phyloP scores from a whole-genome alignment of 2,888 invertebrate genomes.

The Drosophila robusta region DNA sequence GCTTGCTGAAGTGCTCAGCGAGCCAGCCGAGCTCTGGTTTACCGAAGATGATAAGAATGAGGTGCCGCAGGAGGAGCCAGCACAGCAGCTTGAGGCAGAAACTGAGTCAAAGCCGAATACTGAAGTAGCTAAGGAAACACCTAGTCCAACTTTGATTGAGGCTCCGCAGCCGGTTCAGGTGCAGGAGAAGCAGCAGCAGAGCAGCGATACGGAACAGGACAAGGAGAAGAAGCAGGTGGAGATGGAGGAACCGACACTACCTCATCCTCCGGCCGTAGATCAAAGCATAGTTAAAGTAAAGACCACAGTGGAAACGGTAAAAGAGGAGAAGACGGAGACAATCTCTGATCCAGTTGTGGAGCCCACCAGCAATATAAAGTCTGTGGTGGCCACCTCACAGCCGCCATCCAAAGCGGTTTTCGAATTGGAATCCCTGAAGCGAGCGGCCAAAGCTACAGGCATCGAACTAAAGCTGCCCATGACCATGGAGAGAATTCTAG shows the following conservation, averaged over 20 bases:
- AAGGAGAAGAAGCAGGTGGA: neutral
- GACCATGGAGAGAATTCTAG: slow-evolving; percentile 8
- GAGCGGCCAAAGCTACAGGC: slow-evolving; percentile 9
- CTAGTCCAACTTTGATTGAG: neutral
- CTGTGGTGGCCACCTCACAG: neutral
- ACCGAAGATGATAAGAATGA: slow-evolving; percentile 7
- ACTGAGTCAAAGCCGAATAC: neutral
- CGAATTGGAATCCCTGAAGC: slow-evolving; percentile 9
- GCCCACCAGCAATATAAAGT: neutral
- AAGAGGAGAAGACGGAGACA: neutral
- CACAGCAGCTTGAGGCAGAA: neutral
- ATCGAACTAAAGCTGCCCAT: slow-evolving; percentile 9
- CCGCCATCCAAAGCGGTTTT: neutral
- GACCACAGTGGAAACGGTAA: neutral
- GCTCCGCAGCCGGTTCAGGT: neutral
- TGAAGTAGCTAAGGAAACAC: neutral
- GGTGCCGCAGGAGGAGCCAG: neutral
- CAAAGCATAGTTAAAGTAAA: neutral
- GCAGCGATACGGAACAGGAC: neutral
- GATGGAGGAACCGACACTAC: neutral
- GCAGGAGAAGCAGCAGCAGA: neutral
- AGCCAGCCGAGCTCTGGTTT: slow-evolving; percentile 16
- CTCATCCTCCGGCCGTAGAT: neutral
- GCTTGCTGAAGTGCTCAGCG: slow-evolving; percentile 13
- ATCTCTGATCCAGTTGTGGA: neutral